phyloP scores from a whole-genome alignment of 2,113 vertebrate species.

The Siphamia tubifer region DNA sequence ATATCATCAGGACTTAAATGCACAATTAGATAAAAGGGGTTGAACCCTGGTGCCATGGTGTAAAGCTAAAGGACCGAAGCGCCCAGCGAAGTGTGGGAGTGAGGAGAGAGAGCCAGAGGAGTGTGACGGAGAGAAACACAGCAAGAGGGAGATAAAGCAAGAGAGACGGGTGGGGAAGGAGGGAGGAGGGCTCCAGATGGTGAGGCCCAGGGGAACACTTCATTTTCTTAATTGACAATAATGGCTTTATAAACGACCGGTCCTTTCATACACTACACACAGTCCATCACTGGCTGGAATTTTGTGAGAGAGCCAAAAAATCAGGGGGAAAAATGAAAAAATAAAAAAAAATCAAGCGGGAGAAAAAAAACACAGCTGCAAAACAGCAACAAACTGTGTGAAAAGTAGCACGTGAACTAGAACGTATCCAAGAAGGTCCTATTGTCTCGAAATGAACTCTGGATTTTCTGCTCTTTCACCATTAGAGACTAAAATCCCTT shows the following conservation, averaged over 20 bases:
- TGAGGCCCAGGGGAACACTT: slow-evolving; percentile 78
- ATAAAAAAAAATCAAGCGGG: slow-evolving; percentile 16
- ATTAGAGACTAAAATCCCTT: slow-evolving; percentile 49
- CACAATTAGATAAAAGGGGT: background rate
- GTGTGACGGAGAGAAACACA: slow-evolving; percentile 38
- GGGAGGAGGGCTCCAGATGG: slow-evolving; percentile 72
- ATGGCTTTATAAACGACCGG: slow-evolving; percentile 80
- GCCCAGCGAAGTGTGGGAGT: slow-evolving; percentile 7
- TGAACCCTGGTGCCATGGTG: background rate
- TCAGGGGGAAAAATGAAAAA: too few relatives aligned
- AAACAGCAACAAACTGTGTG: slow-evolving; percentile 31
- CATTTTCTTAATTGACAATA: slow-evolving; percentile 84
- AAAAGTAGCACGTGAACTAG: slow-evolving; percentile 41
- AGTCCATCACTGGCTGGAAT: slow-evolving; percentile 74
- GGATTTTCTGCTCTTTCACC: slow-evolving; percentile 40
- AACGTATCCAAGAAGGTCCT: slow-evolving; percentile 25
- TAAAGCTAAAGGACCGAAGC: slow-evolving; percentile 20
- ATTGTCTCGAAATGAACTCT: slow-evolving; percentile 39
- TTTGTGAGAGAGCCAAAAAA: slow-evolving; percentile 56
- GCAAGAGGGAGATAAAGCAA: slow-evolving; percentile 23
- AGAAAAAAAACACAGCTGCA: slow-evolving; percentile 42
- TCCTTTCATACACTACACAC: slow-evolving; percentile 70
- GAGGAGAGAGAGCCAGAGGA: slow-evolving; percentile 21
- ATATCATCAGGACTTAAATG: background rate
- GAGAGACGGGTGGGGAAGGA: slow-evolving; percentile 1